Evolutionary conservation across 37 sponge, comb jelly and placozoan species (phyloP), one percentile per base, ranked within the genome.

Genomic region (Agelas oroides): DNA sequence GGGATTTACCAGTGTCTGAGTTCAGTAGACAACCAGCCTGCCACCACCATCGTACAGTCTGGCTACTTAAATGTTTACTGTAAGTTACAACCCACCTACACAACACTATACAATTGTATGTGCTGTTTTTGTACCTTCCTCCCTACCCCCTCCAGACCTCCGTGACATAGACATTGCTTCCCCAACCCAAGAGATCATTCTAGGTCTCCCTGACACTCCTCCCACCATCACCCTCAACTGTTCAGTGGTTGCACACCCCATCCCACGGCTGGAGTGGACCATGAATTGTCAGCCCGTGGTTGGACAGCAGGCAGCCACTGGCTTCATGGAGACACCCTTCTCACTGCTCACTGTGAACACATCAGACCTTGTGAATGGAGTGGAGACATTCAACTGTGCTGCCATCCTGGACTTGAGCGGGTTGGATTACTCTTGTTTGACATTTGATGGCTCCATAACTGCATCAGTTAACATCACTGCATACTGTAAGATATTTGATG

Each of bases 241-340:
- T 31, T 70, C 41, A 5, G 73, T 61, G n/a, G 3, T 41, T 0
- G 73, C 62, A 24, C 58, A 71, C 63, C 83, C 83, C 27, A 33
- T 82, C 23, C 83, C 83, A 38, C 58, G 39, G 14, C 34, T 82
- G 27, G 19, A 60, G 25, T 82, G 72, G 73, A 53, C 34, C 6
- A 41, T n/a, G 21, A 59, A 35, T 25, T 28, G 40, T 20, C 31
- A 16, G 18, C n/a, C 63, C n/a, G 2, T 28, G 19, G 15, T 20
- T 8, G 37, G 59, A 5, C 31, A 27, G 6, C 84, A 84, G 56
- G 32, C 41, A 27, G 36, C 38, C 66, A 84, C 84, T 62, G 84
- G 63, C 0, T 84, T 74, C 74, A 73, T 33, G 64, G 62, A 52
- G 32, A 40, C 84, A 31, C 56, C 84, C 11, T 25, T 40, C 53